These are phyloP conservation scores for Druon quercuslanigerum DNA, from an alignment of 1,140 invertebrate genomes.

Conservation along the genomic window DNA sequence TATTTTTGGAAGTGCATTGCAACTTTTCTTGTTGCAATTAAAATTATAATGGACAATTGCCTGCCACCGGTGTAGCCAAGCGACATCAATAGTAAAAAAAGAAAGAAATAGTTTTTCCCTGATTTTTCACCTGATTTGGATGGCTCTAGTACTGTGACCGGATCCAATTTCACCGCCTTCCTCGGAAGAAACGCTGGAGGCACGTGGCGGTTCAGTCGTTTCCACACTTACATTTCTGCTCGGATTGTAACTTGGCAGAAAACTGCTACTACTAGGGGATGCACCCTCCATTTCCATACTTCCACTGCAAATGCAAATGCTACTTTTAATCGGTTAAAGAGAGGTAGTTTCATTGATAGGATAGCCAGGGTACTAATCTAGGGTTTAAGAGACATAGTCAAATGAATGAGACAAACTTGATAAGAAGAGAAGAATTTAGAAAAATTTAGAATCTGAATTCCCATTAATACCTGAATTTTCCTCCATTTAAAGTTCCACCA, in stretches of 20 bases:
- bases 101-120: not conserved
- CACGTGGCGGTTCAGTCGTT: constrained; percentile 74
- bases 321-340: not conserved
- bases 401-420: not conserved
- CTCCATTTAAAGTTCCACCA: too few species aligned
- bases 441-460: too few species aligned
- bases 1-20: not conserved
- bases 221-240: constrained; percentile 78
- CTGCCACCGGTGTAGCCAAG: not conserved
- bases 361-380: not conserved
- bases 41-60: not conserved
- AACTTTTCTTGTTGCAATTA: not conserved
- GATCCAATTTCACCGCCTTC: constrained; percentile 71
- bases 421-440: too few species aligned
- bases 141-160: constrained; percentile 67
- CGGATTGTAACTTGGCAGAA: constrained; percentile 72
- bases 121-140: constrained; percentile 65
- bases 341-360: not conserved
- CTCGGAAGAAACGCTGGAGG: constrained; percentile 79
- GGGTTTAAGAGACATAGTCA: not conserved
- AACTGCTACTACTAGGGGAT: constrained; percentile 74
- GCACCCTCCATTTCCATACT: constrained; percentile 84
- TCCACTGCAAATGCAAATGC: constrained; percentile 75
- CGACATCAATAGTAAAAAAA: not conserved
- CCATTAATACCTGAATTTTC: too few species aligned